These are phyloP conservation scores for Hippocampus mohnikei DNA, from an alignment of 2,113 vertebrate genomes.

Conservation along the genomic window DNA sequence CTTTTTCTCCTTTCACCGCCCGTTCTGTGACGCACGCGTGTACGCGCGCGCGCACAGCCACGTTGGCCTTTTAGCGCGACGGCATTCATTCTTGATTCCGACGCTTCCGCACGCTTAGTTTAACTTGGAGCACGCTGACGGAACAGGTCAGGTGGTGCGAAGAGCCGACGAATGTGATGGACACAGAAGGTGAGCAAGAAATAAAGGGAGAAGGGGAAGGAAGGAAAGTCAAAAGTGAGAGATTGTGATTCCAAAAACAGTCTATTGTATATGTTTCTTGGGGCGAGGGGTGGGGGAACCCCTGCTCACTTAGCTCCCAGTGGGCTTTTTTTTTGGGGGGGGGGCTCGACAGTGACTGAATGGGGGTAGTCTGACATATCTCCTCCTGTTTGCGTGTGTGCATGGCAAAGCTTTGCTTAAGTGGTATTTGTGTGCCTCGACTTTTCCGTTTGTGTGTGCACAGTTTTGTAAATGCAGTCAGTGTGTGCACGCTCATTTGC, in stretches of 20 bases:
- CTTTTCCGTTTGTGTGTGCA: neutral
- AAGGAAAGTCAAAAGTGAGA: constrained; percentile 15
- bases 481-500: constrained; percentile 39
- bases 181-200: constrained; percentile 25
- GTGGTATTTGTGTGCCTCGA: constrained; percentile 9
- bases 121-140: constrained; percentile 29
- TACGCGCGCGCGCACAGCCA: constrained; percentile 17
- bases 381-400: constrained; percentile 20
- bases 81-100: constrained; percentile 54
- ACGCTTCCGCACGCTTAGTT: constrained; percentile 27
- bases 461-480: constrained; percentile 1
- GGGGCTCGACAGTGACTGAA: constrained; percentile 45
- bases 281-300: neutral
- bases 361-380: constrained; percentile 46
- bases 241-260: neutral
- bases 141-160: constrained; percentile 35
- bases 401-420: constrained; percentile 19
- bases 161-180: constrained; percentile 26
- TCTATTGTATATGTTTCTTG: constrained; percentile 27
- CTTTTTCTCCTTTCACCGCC: neutral
- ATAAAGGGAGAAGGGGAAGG: neutral
- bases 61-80: constrained; percentile 17
- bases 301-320: constrained; percentile 21
- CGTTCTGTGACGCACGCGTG: neutral
- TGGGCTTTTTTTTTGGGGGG: constrained; percentile 15